Base-by-base conservation (phyloP, 1,140 invertebrate genomes). In the Ridgeia piscesae region DNA sequence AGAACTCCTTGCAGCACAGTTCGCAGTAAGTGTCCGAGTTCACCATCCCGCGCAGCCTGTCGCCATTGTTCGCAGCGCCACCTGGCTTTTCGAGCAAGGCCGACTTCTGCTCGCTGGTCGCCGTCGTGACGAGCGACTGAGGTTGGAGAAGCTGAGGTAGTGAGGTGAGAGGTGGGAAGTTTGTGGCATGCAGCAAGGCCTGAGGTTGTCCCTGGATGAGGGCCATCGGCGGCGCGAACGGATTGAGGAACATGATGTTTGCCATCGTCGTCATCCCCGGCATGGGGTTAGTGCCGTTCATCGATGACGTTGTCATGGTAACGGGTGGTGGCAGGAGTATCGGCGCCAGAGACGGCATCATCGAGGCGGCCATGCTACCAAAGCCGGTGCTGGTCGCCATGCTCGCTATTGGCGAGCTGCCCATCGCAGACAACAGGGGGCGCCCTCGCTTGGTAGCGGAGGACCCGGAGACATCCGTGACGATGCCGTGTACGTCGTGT, bases 11-110 rank as follows among this genome's bases (percentile, higher is more conserved):
- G 92, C 96, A 95, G 95, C 97, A 97, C 48, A 97, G 93, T 92
- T 96, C 96, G 95, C 99, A 99, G 95, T 99, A 99, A 6, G 98
- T 98, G 96, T 99, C 99, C 34, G 97, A 98, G 95, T 93, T 95
- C 95, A 93, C 91, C 91, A 89, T 92, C 9, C 33, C 33, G 21
- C 91, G 42, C 33, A 91, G n/a, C 17, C 34, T 27, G 50, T 92
- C 91, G 8, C 33, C 17, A 94, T 14, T 34, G 33, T 77, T 89
- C n/a, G 33, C 27, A 35, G 58, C 34, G 14, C 77, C 33, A 33
- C 27, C 89, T 27, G 42, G 33, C 21, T 35, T n/a, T 35, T 34
- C 34, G 33, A 48, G 34, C 35, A 21, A 91, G 91, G 31, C 27
- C 17, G 34, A n/a, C 34, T 34, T 33, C 34, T 48, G 34, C 33